Percentiles rank a stretch among this genome's conserved stretches.
phyloP scores from a whole-genome alignment of 1,140 invertebrate genomes.

The Macrobrachium rosenbergii region DNA sequence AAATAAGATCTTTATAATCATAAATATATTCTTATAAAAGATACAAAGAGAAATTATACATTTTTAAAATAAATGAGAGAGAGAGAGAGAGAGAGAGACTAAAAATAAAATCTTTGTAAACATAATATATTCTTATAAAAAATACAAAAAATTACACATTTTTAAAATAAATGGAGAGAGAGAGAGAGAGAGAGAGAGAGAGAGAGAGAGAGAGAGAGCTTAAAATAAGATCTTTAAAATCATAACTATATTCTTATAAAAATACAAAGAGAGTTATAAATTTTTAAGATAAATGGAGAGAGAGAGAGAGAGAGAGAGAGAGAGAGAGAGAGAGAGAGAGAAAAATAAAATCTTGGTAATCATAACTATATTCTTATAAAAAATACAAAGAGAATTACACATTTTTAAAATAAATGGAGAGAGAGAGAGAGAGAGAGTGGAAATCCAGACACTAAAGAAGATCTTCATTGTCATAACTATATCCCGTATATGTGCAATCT shows the following conservation, averaged over 20 bases:
- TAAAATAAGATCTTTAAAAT: not conserved
- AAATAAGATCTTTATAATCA: no score
- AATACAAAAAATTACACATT: no score
- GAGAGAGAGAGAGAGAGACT: no score
- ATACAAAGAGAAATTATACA: no score
- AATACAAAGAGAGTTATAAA: not conserved
- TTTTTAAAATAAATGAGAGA: no score
- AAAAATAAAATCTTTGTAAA: no score
- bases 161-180: constrained; percentile 5
- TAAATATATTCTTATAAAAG: no score
- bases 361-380: not conserved
- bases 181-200: constrained; percentile 17
- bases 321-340: constrained; percentile 10
- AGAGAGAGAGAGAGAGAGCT: constrained; percentile 9
- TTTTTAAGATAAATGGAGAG: not conserved
- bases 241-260: not conserved
- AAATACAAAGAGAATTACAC: not conserved
- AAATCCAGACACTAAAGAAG: no score
- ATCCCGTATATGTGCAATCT: no score
- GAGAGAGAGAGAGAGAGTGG: not conserved
- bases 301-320: constrained; percentile 11
- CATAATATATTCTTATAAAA: no score
- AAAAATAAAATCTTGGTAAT: not conserved
- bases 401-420: not conserved
- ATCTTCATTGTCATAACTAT: no score